Conservation (phyloP, 53 echinoderm and acorn worm species). For the Holothuria scabra region DNA sequence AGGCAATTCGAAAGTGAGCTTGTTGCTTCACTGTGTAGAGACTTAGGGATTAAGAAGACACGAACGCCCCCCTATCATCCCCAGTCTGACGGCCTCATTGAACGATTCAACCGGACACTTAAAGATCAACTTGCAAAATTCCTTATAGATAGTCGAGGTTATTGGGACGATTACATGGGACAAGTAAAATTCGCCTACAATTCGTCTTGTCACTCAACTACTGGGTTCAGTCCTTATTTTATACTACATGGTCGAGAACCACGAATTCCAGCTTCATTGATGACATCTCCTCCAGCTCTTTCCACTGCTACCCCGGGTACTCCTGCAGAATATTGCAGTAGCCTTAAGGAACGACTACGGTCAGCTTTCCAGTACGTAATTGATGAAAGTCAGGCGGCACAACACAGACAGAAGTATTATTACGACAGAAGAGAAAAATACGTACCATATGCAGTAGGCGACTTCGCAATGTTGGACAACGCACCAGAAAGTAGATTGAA, state of each 20-base stretch:
- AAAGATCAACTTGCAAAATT: conserved; percentile 44
- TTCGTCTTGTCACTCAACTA: conserved; percentile 15
- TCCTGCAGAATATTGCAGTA: conserved; percentile 33
- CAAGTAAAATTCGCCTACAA: conserved; percentile 43
- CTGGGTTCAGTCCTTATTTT: conserved; percentile 12
- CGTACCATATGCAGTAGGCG: not conserved
- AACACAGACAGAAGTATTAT: conserved; percentile 17
- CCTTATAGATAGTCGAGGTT: not conserved
- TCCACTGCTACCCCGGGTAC: not conserved
- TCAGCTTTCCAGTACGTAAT: not conserved
- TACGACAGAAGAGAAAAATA: not conserved
- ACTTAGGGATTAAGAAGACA: conserved; percentile 40
- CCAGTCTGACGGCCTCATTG: conserved; percentile 29
- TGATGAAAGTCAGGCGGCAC: not conserved
- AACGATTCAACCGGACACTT: conserved; percentile 51
- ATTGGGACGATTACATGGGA: conserved; percentile 17
- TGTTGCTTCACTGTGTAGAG: conserved; percentile 6
- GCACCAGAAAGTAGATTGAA: not conserved
- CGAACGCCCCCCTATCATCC: conserved; percentile 52
- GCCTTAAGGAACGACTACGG: conserved; percentile 12
- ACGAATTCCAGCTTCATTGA: not conserved
- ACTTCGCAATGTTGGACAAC: not conserved
- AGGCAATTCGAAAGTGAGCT: conserved; percentile 50
- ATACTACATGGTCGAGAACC: conserved; percentile 8
- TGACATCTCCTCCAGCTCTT: too few relatives aligned